Base-by-base conservation (phyloP, 2,797 vertebrate species). In the Argyrosomus regius region DNA sequence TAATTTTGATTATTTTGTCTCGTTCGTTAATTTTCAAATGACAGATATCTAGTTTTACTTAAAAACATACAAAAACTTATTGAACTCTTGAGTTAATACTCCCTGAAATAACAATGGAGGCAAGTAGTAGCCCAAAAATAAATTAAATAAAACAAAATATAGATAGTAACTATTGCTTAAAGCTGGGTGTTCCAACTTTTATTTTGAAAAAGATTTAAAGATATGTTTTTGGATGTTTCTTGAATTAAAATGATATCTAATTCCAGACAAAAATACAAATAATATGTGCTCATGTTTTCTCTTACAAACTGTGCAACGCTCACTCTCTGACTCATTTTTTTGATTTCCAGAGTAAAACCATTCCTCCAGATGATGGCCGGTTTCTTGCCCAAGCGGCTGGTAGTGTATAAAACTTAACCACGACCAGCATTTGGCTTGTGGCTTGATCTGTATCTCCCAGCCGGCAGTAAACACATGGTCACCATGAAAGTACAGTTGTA, bases 401-500 rank as follows among this genome's bases (percentile, higher is more conserved):
- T 82, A 50, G 41, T 79, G 67, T 54, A 77, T 50, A 74, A 78
- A 77, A 81, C 58, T 62, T 39, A 53, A 88, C 82, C 81, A 71
- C 48, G 5, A 77, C 72, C 64, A 66, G 74, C 45, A 18, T 81
- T 84, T 69, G 74, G 80, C 75, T 83, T 73, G 76, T 75, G 87
- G 81, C 75, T 39, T 77, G 86, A 86, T 83, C 66, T 65, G 57
- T 78, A 84, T 84, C 80, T 79, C 62, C 48, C 76, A 75, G 65
- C 7, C 70, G 68, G 84, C 84, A 72, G 70, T 87, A 79, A 89
- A 88, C 84, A 87, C 71, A 84, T 53, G 60, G 83, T 73, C 81
- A 74, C 66, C 76, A 59, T 66, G 72, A 84, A 72, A 80, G 49
- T 48, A 43, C 61, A 56, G 65, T 48, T 60, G 20, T 46, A 5